Evolutionary conservation across 2,888 invertebrate genomes (phyloP).

Genomic region (Rotaria socialis): DNA sequence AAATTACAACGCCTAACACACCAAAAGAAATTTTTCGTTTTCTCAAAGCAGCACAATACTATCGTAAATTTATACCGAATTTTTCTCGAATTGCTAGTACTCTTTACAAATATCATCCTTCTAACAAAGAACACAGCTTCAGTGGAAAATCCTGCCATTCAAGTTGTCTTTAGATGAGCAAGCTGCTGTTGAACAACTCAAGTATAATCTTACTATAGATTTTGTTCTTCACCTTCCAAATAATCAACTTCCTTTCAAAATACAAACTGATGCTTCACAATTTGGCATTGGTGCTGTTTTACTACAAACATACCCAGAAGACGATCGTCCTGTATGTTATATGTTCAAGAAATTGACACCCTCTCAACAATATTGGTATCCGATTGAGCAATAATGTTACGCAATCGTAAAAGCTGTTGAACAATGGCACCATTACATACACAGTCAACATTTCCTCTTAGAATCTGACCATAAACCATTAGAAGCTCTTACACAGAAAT

Average conservation of each 20-base stretch:
- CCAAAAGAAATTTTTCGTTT: too few species aligned
- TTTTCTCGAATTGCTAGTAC: too few species aligned
- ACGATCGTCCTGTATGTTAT: slow-evolving; percentile 24
- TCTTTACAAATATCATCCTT: too few species aligned
- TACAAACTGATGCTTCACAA: slow-evolving; percentile 12
- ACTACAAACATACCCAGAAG: slow-evolving; percentile 23
- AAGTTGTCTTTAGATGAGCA: too few species aligned
- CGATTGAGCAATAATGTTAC: too few species aligned
- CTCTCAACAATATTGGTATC: too few species aligned
- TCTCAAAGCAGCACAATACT: too few species aligned
- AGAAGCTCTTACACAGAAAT: too few species aligned
- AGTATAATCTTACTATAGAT: neutral
- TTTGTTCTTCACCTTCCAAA: neutral
- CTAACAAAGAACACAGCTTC: too few species aligned
- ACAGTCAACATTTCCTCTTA: neutral
- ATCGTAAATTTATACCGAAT: too few species aligned
- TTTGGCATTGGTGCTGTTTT: slow-evolving; percentile 34
- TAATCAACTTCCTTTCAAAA: neutral
- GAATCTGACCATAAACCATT: neutral
- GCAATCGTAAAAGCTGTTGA: neutral
- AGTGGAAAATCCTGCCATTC: too few species aligned
- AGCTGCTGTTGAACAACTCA: neutral
- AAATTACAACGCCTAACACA: too few species aligned
- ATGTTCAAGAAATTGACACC: neutral
- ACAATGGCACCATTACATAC: neutral